Conservation (phyloP, 1,140 invertebrate species). For the Phenacoccus solenopsis region DNA sequence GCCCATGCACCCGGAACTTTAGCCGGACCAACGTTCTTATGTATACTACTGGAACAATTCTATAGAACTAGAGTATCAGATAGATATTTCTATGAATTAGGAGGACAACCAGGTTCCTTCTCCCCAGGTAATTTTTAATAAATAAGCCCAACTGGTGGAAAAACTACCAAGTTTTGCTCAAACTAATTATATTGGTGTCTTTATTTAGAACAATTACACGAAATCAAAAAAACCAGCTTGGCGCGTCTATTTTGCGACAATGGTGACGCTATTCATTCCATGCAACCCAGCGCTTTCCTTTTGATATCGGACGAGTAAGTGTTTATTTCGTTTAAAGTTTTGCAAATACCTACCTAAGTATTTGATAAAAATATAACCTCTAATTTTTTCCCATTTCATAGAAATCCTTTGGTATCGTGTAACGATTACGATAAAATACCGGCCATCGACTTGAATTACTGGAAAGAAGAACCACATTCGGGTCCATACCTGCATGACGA, state of each 20-base stretch:
- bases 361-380: neutral
- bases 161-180: neutral
- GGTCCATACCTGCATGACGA: slow-evolving; percentile 17
- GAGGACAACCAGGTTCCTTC: slow-evolving; percentile 48
- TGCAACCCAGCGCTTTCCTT: slow-evolving; percentile 56
- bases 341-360: no score
- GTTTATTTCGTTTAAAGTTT: slow-evolving; percentile 13
- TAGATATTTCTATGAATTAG: slow-evolving; percentile 69
- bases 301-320: slow-evolving; percentile 44
- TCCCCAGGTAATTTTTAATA: slow-evolving; percentile 48
- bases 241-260: slow-evolving; percentile 80
- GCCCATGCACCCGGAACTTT: slow-evolving; percentile 57
- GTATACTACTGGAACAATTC: slow-evolving; percentile 81
- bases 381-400: slow-evolving; percentile 35
- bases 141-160: neutral
- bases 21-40: slow-evolving; percentile 81
- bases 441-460: slow-evolving; percentile 42
- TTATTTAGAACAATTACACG: slow-evolving; percentile 60
- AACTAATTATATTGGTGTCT: slow-evolving; percentile 22
- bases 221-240: slow-evolving; percentile 71
- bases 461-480: slow-evolving; percentile 26
- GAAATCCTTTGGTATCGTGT: slow-evolving; percentile 52
- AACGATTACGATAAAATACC: slow-evolving; percentile 40
- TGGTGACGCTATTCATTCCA: slow-evolving; percentile 52
- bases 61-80: slow-evolving; percentile 69